Evolutionary conservation across 2,888 invertebrate species (phyloP), one percentile per base, ranked within the genome.

Genomic region (Embidobia sp.): DNA sequence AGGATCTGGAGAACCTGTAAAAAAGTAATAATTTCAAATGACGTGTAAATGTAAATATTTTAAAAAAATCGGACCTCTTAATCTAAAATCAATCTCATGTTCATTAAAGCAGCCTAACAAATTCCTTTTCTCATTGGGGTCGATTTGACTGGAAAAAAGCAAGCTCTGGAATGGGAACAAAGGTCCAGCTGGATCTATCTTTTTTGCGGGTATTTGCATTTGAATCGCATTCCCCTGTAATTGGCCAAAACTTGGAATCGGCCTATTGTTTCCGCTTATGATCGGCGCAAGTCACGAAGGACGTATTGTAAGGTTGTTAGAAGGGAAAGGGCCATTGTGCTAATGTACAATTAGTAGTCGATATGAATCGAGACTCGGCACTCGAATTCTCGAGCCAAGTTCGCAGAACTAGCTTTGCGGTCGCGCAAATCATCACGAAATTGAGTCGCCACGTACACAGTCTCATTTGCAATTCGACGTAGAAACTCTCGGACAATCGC

Each of bases 391-490:
- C 18, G 6, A 13, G 22, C 26, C 29, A 57, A 73, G 55, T 73
- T 73, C 42, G 46, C 7, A 13, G 27, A 55, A 46, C 66, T 27
- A 13, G 10, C 48, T n/a, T 8, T n/a, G 37, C 27, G 46, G 40
- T 35, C 53, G 49, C 40, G 51, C 42, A 59, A 73, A 73, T 73
- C 63, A 63, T 55, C 53, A 33, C 42, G 59, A 59, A 72, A 67
- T 64, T 72, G 61, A 67, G 70, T 57, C 57, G 33, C 46, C 18
- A 11, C 26, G 35, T 22, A 63, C 61, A 10, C 18, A 6, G 18
- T 53, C 49, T 67, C 59, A 84, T 84, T 84, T 82, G 82, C 83
- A 84, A 82, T 81, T 78, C 76, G 73, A 79, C 70, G 10, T 1
- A 46, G 67, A 76, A 80, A 80, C 81, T 81, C 81, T 79, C 63